A percentile compares a stretch with the other conserved stretches of the same genome.
phyloP scores from a whole-genome alignment of 2,888 invertebrate species.

The Onchidella celtica region DNA sequence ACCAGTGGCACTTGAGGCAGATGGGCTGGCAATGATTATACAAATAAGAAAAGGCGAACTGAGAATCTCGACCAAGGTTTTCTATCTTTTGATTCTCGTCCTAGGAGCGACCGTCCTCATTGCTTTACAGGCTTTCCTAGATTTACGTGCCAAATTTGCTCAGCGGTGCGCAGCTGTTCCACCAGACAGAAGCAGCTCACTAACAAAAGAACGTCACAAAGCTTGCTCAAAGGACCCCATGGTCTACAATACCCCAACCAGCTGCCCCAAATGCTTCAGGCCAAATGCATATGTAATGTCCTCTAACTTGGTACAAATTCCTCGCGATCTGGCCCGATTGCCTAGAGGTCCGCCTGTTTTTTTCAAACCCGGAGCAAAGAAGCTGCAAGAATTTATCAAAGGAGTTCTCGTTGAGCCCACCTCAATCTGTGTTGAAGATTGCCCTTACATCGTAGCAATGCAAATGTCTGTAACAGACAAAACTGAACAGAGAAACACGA shows the following conservation, averaged over 20 bases:
- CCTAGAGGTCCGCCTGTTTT: constrained; percentile 2
- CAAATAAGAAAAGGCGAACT: background rate
- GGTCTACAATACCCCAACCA: background rate
- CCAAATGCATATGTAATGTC: background rate
- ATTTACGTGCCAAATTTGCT: too few species aligned
- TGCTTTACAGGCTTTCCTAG: too few species aligned
- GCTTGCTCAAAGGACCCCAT: background rate
- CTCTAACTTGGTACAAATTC: background rate
- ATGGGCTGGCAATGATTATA: too few species aligned
- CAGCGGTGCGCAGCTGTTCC: too few species aligned
- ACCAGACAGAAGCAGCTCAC: too few species aligned
- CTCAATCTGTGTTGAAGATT: constrained; percentile 3
- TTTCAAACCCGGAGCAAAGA: background rate
- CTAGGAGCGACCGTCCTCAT: background rate
- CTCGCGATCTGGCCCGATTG: background rate
- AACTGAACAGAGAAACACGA: too few species aligned
- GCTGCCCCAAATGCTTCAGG: background rate
- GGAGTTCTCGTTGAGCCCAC: constrained; percentile 2
- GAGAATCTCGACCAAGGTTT: constrained; percentile 9
- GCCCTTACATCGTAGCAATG: constrained; percentile 3
- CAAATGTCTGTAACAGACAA: constrained; percentile 19
- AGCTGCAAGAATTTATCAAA: constrained; percentile 4
- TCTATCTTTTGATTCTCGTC: background rate
- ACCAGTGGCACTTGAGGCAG: too few species aligned
- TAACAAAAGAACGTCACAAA: background rate